These are phyloP conservation scores for Mesitornis unicolor DNA, from an alignment of 2,113 vertebrate species.

Conservation along the genomic window DNA sequence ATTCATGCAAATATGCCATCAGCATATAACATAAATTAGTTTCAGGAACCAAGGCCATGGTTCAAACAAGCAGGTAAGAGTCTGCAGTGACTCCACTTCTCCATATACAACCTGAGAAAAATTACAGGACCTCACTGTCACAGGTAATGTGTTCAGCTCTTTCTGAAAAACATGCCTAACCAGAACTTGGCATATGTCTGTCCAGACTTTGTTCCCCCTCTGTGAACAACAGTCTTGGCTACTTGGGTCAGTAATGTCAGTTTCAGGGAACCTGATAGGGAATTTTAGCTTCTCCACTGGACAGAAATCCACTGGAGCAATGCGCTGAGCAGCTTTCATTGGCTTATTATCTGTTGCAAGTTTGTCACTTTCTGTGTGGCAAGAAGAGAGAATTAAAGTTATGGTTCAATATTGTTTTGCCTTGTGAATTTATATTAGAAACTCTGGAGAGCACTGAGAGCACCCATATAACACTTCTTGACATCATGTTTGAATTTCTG, in stretches of 20 bases:
- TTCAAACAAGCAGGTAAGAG: background rate
- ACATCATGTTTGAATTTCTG: slow-evolving; percentile 20
- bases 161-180: background rate
- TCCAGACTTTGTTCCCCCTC: rapidly evolving
- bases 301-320: background rate
- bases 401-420: background rate
- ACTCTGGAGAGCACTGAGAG: background rate
- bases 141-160: background rate
- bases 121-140: rapidly evolving
- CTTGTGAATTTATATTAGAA: background rate
- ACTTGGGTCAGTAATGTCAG: background rate
- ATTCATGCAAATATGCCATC: background rate
- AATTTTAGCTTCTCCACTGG: background rate
- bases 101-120: background rate
- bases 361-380: background rate
- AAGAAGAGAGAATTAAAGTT: background rate
- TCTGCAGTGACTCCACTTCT: background rate
- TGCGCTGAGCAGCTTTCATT: background rate
- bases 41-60: background rate
- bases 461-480: background rate
- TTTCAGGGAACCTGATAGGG: background rate
- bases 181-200: background rate
- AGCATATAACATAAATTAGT: background rate
- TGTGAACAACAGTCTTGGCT: background rate
- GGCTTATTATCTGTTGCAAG: background rate